Base-by-base conservation (phyloP, 1,140 invertebrate species). In the Sycobia sp. region DNA sequence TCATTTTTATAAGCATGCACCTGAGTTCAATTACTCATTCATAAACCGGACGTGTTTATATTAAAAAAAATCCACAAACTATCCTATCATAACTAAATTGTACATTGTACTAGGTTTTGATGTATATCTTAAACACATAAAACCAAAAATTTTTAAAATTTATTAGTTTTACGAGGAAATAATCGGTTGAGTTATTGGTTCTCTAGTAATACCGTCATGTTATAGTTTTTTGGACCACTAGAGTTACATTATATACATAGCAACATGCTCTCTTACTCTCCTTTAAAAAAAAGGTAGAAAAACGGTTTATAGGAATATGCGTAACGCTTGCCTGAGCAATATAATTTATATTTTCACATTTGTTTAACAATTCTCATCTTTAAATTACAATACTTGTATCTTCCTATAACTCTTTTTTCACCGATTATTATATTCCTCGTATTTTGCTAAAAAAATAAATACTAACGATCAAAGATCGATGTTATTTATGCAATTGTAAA, bases 401-500 rank as follows among this genome's bases (percentile, higher is more conserved):
- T 59, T 53, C 29, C 62, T 63, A 44, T 63, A 47, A 63, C 36
- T 36, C 27, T 36, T 57, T 36, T 55, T 46, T 41, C 11, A 49
- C 16, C 13, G 36, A 18, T 60, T 36, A 60, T 32, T 41, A 54
- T 39, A 41, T 49, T 56, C 43, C 54, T 47, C 34, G 29, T 55
- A 60, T 27, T 65, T 36, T 55, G 34, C 41, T 50, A 60, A 56
- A 65, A 47, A 53, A 47, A 20, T 47, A 53, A 54, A 10, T 46
- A 59, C 53, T 13, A 64, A 51, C 38, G 55, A 51, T 57, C 29
- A n/a, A 44, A 51, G 41, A 54, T 54, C 32, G 36, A 32, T 32
- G 34, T 65, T 65, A 57, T 65, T 65, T 65, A 58, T 65, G 56
- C 62, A 36, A 54, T 58, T 65, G 63, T 65, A 65, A 54, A 60